Percentiles rank a stretch among this genome's conserved stretches.
Conservation (phyloP, 2,797 vertebrate genomes). For the Xyrichtys novacula region DNA sequence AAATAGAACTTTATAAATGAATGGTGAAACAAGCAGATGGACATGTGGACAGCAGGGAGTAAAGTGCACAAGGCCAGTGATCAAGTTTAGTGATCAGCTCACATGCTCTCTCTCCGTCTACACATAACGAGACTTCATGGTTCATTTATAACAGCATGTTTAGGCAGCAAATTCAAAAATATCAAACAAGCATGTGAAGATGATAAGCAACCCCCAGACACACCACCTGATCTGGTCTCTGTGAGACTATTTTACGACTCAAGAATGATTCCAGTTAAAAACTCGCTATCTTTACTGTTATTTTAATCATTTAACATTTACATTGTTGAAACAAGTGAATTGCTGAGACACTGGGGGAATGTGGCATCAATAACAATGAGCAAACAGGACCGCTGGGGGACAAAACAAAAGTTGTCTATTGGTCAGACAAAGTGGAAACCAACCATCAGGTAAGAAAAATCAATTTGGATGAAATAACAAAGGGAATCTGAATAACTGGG, state of each 20-base stretch:
- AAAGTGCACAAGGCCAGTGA: slow-evolving; percentile 9
- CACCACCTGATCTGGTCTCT: slow-evolving; percentile 57
- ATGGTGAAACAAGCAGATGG: not conserved
- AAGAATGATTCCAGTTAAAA: not conserved
- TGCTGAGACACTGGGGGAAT: not conserved
- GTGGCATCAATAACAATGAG: not conserved
- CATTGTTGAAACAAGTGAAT: not conserved
- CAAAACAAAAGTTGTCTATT: slow-evolving; percentile 4
- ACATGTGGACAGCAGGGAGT: not conserved
- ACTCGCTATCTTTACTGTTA: not conserved
- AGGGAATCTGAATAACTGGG: not conserved
- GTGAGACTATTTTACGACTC: slow-evolving; percentile 60
- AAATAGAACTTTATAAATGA: not conserved
- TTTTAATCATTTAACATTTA: slow-evolving; percentile 1
- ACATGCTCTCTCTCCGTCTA: not conserved
- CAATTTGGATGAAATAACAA: not conserved
- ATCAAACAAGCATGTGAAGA: not conserved
- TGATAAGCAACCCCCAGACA: not conserved
- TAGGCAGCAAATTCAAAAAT: slow-evolving; percentile 1
- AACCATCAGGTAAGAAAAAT: not conserved
- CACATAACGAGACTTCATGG: too few relatives aligned
- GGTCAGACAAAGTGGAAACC: not conserved
- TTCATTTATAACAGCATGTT: too few relatives aligned
- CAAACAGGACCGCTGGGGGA: too few relatives aligned
- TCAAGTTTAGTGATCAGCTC: not conserved